Evolutionary conservation across 2,797 vertebrate species (phyloP), one percentile per base, ranked within the genome.

Genomic region (Gallirallus australis): DNA sequence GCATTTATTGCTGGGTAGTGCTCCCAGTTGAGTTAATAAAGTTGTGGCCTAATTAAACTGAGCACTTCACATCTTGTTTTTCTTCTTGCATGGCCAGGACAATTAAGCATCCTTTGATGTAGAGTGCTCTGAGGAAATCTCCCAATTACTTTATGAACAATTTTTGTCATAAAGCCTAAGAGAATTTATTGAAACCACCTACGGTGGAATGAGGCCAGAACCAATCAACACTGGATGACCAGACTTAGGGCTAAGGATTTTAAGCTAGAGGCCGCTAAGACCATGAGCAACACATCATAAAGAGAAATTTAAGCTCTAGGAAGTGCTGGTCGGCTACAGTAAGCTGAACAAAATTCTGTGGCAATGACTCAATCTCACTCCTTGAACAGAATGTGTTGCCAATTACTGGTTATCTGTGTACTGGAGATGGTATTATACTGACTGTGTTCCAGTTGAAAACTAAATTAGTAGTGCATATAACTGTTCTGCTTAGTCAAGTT

Each of bases 31-130:
- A 96, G 93, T 96, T 96, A 95, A 95, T 94, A 95, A 96, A 96
- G 94, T 97, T 97, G 94, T 97, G 95, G 94, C 96, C 96, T 97
- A 97, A 97, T 97, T 97, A 97, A 97, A 93, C 86, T 77, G 81
- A 96, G 92, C 94, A 95, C 92, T 96, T 96, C 75, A 96, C 93
- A 97, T 96, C 94, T 97, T 97, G 95, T 97, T 96, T 97, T 96
- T 94, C 96, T 96, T 96, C 94, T 96, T 97, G 92, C 90, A 82
- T 92, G 94, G 96, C 90, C 48, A 2, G 94, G 96, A 97, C 96
- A 97, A 97, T 97, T 96, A 95, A 96, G 95, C 89, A 94, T 95
- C 93, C 96, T 97, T 97, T 96, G 96, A 97, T 96, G 93, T 96
- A 94, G 91, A 93, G 95, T 95, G 94, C 96, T 96, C 96, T 96